Base-by-base conservation (phyloP, 1,140 invertebrate species). In the Wiebesia pumilae region DNA sequence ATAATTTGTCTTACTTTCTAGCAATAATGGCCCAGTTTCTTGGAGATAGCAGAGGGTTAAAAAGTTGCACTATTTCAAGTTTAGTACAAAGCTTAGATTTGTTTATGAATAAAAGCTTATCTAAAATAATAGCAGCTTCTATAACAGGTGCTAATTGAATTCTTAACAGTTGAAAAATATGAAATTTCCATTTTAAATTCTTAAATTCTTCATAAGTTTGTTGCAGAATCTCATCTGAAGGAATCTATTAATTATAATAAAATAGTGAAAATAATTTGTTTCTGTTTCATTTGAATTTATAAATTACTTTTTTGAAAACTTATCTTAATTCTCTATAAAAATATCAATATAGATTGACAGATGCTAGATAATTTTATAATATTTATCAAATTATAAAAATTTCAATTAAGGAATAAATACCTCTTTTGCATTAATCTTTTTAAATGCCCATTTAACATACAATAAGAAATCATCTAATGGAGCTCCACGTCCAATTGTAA, bases 61-160 rank as follows among this genome's bases (percentile, higher is more conserved):
- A 97, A 73, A 97, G 91, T 89, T 96, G 94, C 35, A 97, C 95
- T 67, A 97, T 90, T 93, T 94, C 95, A n/a, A 95, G 94, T 87
- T 96, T 94, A 4, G 93, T 89, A 90, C 96, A 95, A 43, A 94
- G 94, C 90, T 95, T 88, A 62, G 84, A 93, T 92, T 98, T 97
- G 85, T 95, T 91, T 14, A 99, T 95, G 94, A 95, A 98, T 82
- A 98, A 92, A 40, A 97, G 91, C 91, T 97, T 95, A 93, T 99
- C 98, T 33, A 98, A 92, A 75, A 98, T 94, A 88, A 99, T 96
- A 0, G 98, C 93, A 88, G 95, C 95, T 94, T 99, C 98, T 58
- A 99, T 94, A 19, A 98, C 95, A 38, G 97, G 97, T 24, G 97
- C 97, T 85, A 98, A 94, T 87, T 96, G 95, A 90, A 97, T 95